phyloP scores from a whole-genome alignment of 2,888 invertebrate genomes.

The Drosophila mimica region DNA sequence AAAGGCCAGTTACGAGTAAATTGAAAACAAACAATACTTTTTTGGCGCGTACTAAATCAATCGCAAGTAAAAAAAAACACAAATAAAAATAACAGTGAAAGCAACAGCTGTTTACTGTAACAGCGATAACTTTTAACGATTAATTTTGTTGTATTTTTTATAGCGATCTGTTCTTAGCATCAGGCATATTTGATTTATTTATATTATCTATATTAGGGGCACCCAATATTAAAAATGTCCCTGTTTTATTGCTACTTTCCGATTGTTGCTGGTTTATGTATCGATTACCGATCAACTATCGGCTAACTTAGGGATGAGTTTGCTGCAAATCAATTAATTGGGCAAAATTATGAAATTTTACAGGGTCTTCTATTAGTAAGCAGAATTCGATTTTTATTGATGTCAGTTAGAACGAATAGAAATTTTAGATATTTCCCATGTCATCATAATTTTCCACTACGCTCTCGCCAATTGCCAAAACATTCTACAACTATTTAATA shows the following conservation, averaged over 20 bases:
- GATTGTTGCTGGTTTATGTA: neutral
- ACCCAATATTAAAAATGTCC: neutral
- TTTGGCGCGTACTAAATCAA: neutral
- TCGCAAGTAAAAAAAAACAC: neutral
- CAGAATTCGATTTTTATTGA: neutral
- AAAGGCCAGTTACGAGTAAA: no score
- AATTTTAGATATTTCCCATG: neutral
- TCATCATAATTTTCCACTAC: neutral
- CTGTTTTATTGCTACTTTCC: neutral
- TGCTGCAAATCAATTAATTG: neutral
- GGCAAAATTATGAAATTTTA: neutral
- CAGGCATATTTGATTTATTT: neutral
- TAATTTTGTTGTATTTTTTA: neutral
- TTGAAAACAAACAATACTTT: no score
- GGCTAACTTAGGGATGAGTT: neutral
- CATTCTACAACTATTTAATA: neutral
- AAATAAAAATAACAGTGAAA: neutral
- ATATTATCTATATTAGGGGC: neutral
- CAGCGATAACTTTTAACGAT: neutral
- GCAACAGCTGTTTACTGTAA: slow-evolving; percentile 3
- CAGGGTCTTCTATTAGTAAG: neutral
- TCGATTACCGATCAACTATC: slow-evolving; percentile 6
- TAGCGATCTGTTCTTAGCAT: neutral
- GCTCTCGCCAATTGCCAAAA: neutral
- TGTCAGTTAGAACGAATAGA: neutral